These are phyloP conservation scores for Oscheius onirici DNA, from an alignment of 2,888 invertebrate genomes.

Conservation along the genomic window DNA sequence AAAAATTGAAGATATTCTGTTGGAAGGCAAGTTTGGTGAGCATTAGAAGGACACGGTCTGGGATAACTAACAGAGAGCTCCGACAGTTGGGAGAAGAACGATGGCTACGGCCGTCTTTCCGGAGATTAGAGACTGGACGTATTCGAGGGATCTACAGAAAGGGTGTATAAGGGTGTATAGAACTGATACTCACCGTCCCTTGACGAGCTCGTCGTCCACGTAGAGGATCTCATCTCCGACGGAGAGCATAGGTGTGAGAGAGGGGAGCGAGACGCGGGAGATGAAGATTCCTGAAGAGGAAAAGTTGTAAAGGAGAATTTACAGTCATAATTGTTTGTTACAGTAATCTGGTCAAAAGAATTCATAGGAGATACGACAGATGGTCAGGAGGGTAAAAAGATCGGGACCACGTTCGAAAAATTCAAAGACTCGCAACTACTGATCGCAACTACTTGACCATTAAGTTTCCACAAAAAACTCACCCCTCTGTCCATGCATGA, in stretches of 20 bases:
- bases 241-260: constrained; percentile 57
- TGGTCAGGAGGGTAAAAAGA: too few species aligned
- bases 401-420: too few species aligned
- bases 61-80: constrained; percentile 46
- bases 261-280: constrained; percentile 59
- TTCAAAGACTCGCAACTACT: not conserved
- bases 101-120: constrained; percentile 58
- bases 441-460: not conserved
- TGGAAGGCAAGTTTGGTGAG: constrained; percentile 27
- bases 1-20: constrained; percentile 18
- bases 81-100: constrained; percentile 56
- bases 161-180: not conserved
- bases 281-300: constrained; percentile 64
- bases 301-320: too few species aligned
- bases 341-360: too few species aligned
- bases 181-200: constrained; percentile 43
- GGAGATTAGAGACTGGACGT: constrained; percentile 58
- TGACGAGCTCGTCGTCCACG: constrained; percentile 59
- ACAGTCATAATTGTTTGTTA: not conserved
- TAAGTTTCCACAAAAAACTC: not conserved
- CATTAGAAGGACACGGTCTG: not conserved
- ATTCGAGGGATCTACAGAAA: constrained; percentile 46
- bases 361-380: too few species aligned
- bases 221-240: constrained; percentile 65
- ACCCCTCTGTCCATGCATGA: constrained; percentile 61